These are phyloP conservation scores for Lordiphosa clarofinis DNA, from an alignment of 1,140 invertebrate genomes.

Conservation along the genomic window DNA sequence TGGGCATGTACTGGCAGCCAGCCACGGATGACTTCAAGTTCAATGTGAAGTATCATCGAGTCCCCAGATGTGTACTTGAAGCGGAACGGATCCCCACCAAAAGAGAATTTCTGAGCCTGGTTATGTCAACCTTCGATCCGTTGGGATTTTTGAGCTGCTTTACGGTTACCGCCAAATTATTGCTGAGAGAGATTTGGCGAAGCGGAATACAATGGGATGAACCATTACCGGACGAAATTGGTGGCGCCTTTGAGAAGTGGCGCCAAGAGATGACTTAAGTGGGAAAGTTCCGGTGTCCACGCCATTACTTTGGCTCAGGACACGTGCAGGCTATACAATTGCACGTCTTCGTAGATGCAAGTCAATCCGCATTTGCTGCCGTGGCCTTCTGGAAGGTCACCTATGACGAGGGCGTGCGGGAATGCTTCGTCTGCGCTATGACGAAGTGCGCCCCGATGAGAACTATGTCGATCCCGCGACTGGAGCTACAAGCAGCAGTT, in stretches of 20 bases:
- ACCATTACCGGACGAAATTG: background rate
- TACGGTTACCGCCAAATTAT: no score
- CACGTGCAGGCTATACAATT: conserved; percentile 1
- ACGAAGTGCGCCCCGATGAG: no score
- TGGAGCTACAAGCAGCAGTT: no score
- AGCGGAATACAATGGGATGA: no score
- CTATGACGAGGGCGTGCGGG: background rate
- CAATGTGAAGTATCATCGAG: background rate
- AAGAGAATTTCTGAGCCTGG: conserved; percentile 5
- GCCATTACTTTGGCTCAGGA: no score
- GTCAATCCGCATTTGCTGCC: conserved; percentile 21
- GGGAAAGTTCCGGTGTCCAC: no score
- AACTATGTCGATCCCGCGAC: no score
- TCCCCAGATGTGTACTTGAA: background rate
- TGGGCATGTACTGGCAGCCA: no score
- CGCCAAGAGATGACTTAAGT: background rate
- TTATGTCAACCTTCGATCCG: conserved; percentile 10
- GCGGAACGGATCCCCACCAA: conserved; percentile 1
- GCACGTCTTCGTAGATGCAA: conserved; percentile 43
- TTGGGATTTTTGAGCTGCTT: conserved; percentile 4
- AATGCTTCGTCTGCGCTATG: conserved; percentile 2
- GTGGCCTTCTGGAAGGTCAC: conserved; percentile 30
- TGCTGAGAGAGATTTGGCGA: background rate
- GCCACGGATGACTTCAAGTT: no score
- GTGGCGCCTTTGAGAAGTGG: background rate